Evolutionary conservation across 2,113 vertebrate species (phyloP).

Genomic region (Scatophagus argus): DNA sequence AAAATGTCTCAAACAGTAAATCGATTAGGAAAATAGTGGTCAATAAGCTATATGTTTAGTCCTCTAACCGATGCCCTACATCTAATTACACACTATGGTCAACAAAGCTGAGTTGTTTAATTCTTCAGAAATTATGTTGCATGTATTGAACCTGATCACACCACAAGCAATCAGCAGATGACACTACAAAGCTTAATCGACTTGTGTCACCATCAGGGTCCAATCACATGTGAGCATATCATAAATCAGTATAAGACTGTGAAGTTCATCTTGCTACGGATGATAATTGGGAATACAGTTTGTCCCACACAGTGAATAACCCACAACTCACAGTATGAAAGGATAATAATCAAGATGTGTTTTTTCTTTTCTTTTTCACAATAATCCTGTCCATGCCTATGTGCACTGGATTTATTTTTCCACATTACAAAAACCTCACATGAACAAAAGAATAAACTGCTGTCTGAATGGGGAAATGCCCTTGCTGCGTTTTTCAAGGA

Average conservation of each 20-base stretch:
- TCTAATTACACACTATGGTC: constrained; percentile 12
- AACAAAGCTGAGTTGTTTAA: not conserved
- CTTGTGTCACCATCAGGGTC: not conserved
- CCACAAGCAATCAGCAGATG: not conserved
- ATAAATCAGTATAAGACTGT: not conserved
- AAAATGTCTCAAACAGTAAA: not conserved
- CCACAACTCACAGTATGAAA: not conserved
- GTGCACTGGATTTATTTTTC: not conserved
- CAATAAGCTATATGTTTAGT: not conserved
- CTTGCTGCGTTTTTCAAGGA: constrained; percentile 76
- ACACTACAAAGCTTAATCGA: not conserved
- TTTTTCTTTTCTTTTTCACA: not conserved
- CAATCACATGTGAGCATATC: constrained; percentile 14
- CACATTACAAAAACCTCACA: not conserved
- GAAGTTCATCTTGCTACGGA: constrained; percentile 11
- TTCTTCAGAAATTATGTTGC: not conserved
- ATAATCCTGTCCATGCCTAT: not conserved
- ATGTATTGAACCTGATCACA: not conserved
- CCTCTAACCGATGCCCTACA: not conserved
- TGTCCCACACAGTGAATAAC: not conserved
- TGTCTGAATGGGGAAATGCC: constrained; percentile 52
- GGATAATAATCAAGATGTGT: not conserved
- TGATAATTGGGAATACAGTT: not conserved
- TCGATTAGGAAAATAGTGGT: not conserved
- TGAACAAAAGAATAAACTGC: constrained; percentile 22